These are phyloP conservation scores for Apamea epomidion DNA, from an alignment of 2,888 invertebrate genomes.

Conservation along the genomic window DNA sequence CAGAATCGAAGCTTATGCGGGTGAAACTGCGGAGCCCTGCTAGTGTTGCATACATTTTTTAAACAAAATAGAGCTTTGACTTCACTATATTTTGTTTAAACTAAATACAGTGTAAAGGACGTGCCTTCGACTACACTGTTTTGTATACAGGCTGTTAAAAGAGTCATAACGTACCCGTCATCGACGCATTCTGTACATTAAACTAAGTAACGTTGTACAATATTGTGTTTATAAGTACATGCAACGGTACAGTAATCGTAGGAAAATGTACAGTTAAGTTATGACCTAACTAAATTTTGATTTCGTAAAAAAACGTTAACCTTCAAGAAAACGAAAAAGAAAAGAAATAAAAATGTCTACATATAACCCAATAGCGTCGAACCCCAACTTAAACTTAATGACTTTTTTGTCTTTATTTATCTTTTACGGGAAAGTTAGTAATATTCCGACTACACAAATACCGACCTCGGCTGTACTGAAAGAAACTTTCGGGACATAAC, in stretches of 20 bases:
- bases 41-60: no score
- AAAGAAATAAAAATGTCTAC: not conserved
- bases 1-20: not conserved
- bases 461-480: conserved; percentile 2
- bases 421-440: conserved; percentile 40
- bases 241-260: no score
- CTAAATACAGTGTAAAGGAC: no score
- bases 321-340: not conserved
- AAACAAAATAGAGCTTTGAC: no score
- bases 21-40: not conserved
- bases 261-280: no score
- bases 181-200: not conserved
- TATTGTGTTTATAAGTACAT: no score
- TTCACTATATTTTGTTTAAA: no score
- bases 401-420: conserved; percentile 47
- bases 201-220: not conserved
- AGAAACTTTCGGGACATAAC: conserved; percentile 29
- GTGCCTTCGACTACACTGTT: no score
- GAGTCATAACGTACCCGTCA: not conserved
- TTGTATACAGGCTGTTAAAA: not conserved
- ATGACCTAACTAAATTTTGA: no score
- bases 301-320: no score
- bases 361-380: conserved; percentile 5
- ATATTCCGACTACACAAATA: conserved; percentile 42
- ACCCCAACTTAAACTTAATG: conserved; percentile 15